Evolutionary conservation across 2,888 invertebrate species (phyloP).

Genomic region (Arge pagana): DNA sequence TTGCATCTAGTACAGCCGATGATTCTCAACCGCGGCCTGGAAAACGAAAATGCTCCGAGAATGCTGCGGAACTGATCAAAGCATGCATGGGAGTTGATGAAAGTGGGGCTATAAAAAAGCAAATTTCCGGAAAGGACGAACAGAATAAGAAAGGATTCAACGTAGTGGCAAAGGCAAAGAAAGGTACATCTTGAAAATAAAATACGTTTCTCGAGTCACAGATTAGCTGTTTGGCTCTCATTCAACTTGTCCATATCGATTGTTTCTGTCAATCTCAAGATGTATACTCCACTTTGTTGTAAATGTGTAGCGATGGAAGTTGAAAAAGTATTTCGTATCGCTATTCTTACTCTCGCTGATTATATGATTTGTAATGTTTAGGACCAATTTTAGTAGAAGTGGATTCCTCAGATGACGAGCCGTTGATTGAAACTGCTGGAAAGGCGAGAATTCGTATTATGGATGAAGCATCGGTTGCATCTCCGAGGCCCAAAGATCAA

Average conservation of each 20-base stretch:
- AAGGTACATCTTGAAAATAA: slow-evolving; percentile 44
- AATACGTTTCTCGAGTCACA: too few relatives aligned
- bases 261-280: too few relatives aligned
- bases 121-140: slow-evolving; percentile 55
- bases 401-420: slow-evolving; percentile 81
- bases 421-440: slow-evolving; percentile 71
- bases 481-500: slow-evolving; percentile 56
- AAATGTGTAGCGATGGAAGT: not conserved
- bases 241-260: too few relatives aligned
- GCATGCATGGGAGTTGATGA: slow-evolving; percentile 62
- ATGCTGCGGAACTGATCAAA: slow-evolving; percentile 65
- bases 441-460: slow-evolving; percentile 64
- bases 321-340: too few relatives aligned
- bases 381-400: slow-evolving; percentile 66
- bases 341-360: not conserved
- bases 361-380: slow-evolving; percentile 32
- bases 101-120: slow-evolving; percentile 56
- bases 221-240: too few relatives aligned
- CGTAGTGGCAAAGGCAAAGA: slow-evolving; percentile 53
- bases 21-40: slow-evolving; percentile 59
- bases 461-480: slow-evolving; percentile 50
- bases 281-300: too few relatives aligned
- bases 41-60: slow-evolving; percentile 67
- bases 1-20: slow-evolving; percentile 68
- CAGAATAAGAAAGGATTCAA: slow-evolving; percentile 54